A percentile compares a stretch with the other conserved stretches of the same genome.
phyloP scores from a whole-genome alignment of 2,888 invertebrate species.

The Drosophila fungiperda region DNA sequence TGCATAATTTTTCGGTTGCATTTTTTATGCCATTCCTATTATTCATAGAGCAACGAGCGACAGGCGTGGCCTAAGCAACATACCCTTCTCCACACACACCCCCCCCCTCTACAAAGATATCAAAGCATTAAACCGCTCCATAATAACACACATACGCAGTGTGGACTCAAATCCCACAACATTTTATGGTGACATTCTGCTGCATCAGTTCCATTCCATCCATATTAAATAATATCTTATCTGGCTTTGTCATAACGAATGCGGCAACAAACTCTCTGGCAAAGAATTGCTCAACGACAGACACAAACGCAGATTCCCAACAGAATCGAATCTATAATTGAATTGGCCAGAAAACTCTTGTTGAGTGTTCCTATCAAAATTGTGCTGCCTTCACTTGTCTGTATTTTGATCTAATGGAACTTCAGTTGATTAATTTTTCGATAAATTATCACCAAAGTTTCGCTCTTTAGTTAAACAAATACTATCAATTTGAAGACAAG shows the following conservation, averaged over 20 bases:
- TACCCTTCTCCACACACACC: background rate
- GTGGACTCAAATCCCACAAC: conserved; percentile 19
- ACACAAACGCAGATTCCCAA: background rate
- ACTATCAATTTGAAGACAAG: background rate
- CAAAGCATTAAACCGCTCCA: background rate
- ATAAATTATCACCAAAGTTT: background rate
- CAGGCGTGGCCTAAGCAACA: conserved; percentile 9
- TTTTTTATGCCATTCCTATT: conserved; percentile 59
- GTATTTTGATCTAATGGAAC: background rate
- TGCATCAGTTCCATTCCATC: conserved; percentile 24
- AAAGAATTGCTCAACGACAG: background rate
- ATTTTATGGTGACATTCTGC: conserved; percentile 24
- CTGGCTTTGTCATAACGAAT: background rate
- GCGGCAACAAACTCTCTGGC: background rate
- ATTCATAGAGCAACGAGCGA: conserved; percentile 53
- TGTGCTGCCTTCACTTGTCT: background rate
- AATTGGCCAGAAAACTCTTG: background rate
- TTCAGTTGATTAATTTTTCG: background rate
- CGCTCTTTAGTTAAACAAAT: background rate
- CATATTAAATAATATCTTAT: conserved; percentile 15
- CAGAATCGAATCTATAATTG: background rate
- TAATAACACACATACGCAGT: conserved; percentile 6
- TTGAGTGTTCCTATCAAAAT: background rate
- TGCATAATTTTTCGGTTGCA: conserved; percentile 69
- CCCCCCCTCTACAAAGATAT: too few species aligned